These are phyloP conservation scores for Nephrotoma guestfalica DNA, from an alignment of 2,888 invertebrate species.

Conservation along the genomic window DNA sequence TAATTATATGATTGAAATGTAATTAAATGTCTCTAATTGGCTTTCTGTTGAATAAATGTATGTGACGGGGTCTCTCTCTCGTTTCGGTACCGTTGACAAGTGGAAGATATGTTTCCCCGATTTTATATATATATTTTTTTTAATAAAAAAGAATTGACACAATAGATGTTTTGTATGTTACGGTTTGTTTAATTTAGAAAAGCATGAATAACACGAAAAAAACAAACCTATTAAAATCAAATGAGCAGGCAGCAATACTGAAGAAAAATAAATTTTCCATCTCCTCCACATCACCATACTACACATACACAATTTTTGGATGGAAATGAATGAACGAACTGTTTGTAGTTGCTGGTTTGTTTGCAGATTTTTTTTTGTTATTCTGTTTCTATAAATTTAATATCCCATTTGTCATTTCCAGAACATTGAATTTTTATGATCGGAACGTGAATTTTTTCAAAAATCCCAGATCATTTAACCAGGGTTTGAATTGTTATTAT, in stretches of 20 bases:
- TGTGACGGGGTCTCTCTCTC: neutral
- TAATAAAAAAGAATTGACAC: neutral
- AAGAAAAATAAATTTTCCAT: neutral
- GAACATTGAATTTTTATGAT: constrained; percentile 7
- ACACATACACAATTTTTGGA: neutral
- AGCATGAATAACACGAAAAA: neutral
- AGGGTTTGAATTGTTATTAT: neutral
- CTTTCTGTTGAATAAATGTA: neutral
- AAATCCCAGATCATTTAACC: constrained; percentile 4
- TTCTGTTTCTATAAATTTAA: constrained; percentile 5
- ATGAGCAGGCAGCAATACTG: neutral
- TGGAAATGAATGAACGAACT: neutral
- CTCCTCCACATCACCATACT: neutral
- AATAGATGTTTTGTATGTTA: neutral
- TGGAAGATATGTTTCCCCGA: neutral
- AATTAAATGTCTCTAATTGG: neutral
- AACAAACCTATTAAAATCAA: neutral
- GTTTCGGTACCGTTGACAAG: neutral
- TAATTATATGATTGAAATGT: neutral
- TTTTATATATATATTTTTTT: neutral
- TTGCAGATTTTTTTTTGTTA: neutral
- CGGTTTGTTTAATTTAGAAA: neutral
- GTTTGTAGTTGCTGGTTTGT: neutral
- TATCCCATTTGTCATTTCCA: constrained; percentile 6
- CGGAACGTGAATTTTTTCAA: constrained; percentile 5